Conservation (phyloP, 2,113 vertebrate genomes). For the Riparia riparia region DNA sequence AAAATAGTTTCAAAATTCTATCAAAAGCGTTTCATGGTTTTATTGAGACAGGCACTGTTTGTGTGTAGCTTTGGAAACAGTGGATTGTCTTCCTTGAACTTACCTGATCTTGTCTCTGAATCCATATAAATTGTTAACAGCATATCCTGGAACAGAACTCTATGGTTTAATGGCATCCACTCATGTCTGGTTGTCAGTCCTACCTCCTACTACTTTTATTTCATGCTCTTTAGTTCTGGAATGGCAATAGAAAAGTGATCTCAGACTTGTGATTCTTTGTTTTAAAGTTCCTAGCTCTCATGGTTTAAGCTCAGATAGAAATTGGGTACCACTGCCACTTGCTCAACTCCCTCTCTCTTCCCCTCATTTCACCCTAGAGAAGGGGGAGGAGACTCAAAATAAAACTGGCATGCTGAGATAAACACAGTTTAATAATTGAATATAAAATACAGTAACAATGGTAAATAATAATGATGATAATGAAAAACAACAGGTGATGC, state of each 20-base stretch:
- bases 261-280: neutral
- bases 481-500: neutral
- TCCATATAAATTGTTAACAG: neutral
- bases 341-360: neutral
- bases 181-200: neutral
- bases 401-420: neutral
- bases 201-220: neutral
- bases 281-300: neutral
- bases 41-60: neutral
- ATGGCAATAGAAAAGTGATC: neutral
- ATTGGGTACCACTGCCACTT: neutral
- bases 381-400: neutral
- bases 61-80: neutral
- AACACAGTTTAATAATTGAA: neutral
- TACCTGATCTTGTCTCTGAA: neutral
- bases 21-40: neutral
- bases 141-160: neutral
- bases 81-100: neutral
- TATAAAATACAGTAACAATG: neutral
- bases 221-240: neutral
- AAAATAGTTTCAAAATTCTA: neutral
- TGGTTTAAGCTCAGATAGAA: neutral
- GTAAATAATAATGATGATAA: neutral
- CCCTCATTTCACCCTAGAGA: accelerated
- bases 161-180: neutral